Evolutionary conservation across 2,888 invertebrate genomes (phyloP), one percentile per base, ranked within the genome.

Genomic region (Enoplolaimus lenunculus): DNA sequence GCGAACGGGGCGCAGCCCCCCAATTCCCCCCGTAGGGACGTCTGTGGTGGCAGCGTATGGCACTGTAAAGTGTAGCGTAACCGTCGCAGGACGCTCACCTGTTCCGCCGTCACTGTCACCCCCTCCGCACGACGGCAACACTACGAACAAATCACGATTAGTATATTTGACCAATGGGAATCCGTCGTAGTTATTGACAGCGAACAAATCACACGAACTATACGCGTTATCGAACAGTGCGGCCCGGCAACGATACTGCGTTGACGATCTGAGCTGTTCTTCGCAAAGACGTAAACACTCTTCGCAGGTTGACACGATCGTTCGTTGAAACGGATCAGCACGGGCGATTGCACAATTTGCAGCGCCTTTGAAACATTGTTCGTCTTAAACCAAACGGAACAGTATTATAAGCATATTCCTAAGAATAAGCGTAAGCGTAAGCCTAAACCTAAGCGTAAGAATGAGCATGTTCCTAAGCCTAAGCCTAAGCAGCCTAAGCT

Each of bases 141-240:
- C 64, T 7, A 33, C 31, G n/a, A 30, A 62, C 30, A 30, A 62
- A 33, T 62, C 64, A 16, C 64, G 7, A n/a, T 62, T 62, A 13
- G 64, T 29, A 62, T 62, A 62, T 29, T 33, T 33, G 7, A 62
- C 64, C 64, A 62, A 33, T 7, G 64, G 64, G 31, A 30, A 62
- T 7, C 28, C 21, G 7, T 3, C 35, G 21, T 35, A 33, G 3
- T 35, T 35, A 67, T 33, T 31, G 33, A 67, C 33, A 31, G 67
- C 67, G 28, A 67, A 67, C 67, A 67, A 67, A 35, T 67, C 67
- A 67, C 67, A 67, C 2, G 67, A 7, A 16, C 35, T 33, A 28
- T 30, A 67, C n/a, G 30, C 30, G n/a, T 31, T 21, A 67, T 67
- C 67, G 35, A 34, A 67, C 31, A 67, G 34, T 26, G 35, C 35